Evolutionary conservation across 2,113 vertebrate species (phyloP).

Genomic region (Mormoops blainvillei): DNA sequence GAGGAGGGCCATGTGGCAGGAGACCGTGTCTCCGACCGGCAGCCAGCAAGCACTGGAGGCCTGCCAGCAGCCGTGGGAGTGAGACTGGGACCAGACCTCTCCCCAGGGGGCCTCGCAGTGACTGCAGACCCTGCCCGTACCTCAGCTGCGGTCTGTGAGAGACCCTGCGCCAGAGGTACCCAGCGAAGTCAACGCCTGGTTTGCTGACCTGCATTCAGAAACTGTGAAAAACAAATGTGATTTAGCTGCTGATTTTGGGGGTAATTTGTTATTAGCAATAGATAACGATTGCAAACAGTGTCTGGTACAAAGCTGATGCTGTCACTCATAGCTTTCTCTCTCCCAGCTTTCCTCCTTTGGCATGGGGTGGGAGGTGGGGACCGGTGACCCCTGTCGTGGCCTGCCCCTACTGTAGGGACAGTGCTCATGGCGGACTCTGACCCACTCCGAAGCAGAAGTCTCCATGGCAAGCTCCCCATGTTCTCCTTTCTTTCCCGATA

Average conservation of each 20-base stretch:
- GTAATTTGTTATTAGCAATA: neutral
- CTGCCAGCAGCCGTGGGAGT: neutral
- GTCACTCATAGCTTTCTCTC: neutral
- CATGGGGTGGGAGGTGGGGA: neutral
- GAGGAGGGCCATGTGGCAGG: neutral
- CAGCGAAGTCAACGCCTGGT: neutral
- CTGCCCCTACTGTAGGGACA: neutral
- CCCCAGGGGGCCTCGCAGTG: neutral
- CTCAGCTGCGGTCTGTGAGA: neutral
- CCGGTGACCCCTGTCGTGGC: neutral
- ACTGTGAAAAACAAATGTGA: neutral
- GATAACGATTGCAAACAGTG: neutral
- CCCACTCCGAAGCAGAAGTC: neutral
- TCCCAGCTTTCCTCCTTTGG: neutral
- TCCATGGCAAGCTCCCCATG: neutral
- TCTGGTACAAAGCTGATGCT: neutral
- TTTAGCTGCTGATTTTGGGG: neutral
- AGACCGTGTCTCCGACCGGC: neutral
- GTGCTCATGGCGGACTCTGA: neutral
- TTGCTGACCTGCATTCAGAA: neutral
- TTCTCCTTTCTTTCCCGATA: neutral
- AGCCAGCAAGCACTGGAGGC: neutral
- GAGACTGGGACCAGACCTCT: neutral
- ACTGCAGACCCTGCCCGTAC: neutral
- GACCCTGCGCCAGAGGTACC: neutral